A percentile compares a stretch with the other conserved stretches of the same genome.
Conservation (phyloP, 2,797 vertebrate genomes). For the Platyrinchus mystaceus region DNA sequence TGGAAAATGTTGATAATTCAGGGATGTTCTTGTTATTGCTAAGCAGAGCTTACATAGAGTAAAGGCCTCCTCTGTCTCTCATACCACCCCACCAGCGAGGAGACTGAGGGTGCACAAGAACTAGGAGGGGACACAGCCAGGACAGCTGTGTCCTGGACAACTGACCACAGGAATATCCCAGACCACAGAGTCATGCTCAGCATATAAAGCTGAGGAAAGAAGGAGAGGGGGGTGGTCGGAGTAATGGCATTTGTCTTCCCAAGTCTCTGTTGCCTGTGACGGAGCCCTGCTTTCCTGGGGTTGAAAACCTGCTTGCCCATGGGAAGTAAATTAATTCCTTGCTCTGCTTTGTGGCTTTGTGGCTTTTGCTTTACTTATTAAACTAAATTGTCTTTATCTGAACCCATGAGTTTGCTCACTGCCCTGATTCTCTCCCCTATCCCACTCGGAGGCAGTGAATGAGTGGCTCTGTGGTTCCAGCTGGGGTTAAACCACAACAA, state of each 20-base stretch:
- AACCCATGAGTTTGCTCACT: neutral
- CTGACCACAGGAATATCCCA: neutral
- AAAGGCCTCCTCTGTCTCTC: neutral
- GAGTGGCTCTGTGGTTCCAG: neutral
- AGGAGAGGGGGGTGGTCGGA: neutral
- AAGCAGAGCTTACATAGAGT: neutral
- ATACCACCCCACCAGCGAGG: accelerated
- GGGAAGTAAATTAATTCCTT: neutral
- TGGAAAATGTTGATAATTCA: neutral
- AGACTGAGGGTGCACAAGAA: neutral
- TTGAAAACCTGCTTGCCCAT: neutral
- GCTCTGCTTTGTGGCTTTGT: neutral
- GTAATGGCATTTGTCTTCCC: neutral
- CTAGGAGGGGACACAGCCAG: neutral
- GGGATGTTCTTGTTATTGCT: neutral
- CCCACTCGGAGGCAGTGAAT: neutral
- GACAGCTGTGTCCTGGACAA: neutral
- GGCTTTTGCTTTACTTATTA: neutral
- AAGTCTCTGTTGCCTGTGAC: neutral
- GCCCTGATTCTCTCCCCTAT: no score
- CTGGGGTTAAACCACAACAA: neutral
- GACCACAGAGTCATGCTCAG: neutral
- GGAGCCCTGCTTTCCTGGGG: neutral
- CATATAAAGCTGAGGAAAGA: neutral
- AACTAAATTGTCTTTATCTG: neutral